phyloP scores from a whole-genome alignment of 2,113 vertebrate species.

The Oxygymnocypris stewartii region DNA sequence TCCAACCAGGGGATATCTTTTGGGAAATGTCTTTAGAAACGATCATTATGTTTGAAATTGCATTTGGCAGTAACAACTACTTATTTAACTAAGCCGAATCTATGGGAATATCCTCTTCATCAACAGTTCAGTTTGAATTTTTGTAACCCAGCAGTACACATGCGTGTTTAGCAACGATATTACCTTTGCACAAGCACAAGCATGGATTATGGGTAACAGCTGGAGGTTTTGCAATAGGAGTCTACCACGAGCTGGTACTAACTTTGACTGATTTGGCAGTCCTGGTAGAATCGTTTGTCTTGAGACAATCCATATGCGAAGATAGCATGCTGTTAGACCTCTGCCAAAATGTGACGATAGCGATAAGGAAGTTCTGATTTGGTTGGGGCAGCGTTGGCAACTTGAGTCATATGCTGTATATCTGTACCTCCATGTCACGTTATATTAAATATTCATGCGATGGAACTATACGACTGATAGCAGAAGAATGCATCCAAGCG shows the following conservation, averaged over 20 bases:
- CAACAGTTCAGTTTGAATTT: neutral
- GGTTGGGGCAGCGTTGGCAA: neutral
- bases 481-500: neutral
- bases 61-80: neutral
- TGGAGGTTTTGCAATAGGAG: constrained; percentile 55
- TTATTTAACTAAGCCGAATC: neutral
- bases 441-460: neutral
- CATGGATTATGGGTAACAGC: constrained; percentile 49
- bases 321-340: constrained; percentile 42
- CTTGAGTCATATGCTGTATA: neutral
- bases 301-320: constrained; percentile 55
- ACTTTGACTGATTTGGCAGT: constrained; percentile 48
- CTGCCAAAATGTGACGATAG: constrained; percentile 40
- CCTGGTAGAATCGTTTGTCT: constrained; percentile 46
- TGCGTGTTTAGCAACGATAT: neutral
- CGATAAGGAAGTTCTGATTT: constrained; percentile 35
- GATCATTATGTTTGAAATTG: neutral
- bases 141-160: neutral
- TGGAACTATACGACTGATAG: neutral
- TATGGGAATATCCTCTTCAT: neutral
- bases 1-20: neutral
- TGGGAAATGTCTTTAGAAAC: neutral
- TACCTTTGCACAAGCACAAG: constrained; percentile 36
- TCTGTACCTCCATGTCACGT: neutral
- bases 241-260: constrained; percentile 56